phyloP scores from a whole-genome alignment of 2,888 invertebrate species.

The Cecidostiba fungosa region DNA sequence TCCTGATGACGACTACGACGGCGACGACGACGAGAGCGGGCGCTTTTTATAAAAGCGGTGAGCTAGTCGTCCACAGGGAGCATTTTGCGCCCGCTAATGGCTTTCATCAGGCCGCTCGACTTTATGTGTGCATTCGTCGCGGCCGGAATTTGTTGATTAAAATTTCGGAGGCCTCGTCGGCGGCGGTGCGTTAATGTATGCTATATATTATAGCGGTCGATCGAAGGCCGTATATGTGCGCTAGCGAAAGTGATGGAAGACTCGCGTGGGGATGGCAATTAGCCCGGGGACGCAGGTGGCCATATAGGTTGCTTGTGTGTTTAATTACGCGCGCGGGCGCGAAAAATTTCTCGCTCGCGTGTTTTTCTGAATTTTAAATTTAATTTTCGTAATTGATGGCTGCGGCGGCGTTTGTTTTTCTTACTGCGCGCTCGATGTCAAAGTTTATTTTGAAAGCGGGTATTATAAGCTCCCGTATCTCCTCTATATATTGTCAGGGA shows the following conservation, averaged over 20 bases:
- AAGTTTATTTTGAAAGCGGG: background rate
- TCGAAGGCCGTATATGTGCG: constrained; percentile 35
- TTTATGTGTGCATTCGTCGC: constrained; percentile 68
- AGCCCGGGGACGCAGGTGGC: background rate
- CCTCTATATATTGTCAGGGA: too few species aligned
- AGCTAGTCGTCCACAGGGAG: constrained; percentile 65
- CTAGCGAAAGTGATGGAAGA: constrained; percentile 32
- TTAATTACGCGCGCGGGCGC: background rate
- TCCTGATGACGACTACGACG: constrained; percentile 65
- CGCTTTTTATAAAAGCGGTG: constrained; percentile 66
- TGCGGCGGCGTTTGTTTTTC: background rate
- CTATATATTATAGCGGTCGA: constrained; percentile 6
- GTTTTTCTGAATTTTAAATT: background rate
- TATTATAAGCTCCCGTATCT: background rate
- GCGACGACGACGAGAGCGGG: constrained; percentile 35
- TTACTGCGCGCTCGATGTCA: background rate
- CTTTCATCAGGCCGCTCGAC: constrained; percentile 70
- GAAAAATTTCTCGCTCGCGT: background rate
- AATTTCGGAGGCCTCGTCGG: constrained; percentile 67
- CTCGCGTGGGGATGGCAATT: background rate
- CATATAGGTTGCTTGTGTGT: background rate
- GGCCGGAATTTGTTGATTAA: constrained; percentile 73
- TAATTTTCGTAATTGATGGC: background rate
- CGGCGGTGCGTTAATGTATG: background rate
- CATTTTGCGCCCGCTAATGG: constrained; percentile 72